Base-by-base conservation (phyloP, 1,140 invertebrate genomes). In the Lerema accius region DNA sequence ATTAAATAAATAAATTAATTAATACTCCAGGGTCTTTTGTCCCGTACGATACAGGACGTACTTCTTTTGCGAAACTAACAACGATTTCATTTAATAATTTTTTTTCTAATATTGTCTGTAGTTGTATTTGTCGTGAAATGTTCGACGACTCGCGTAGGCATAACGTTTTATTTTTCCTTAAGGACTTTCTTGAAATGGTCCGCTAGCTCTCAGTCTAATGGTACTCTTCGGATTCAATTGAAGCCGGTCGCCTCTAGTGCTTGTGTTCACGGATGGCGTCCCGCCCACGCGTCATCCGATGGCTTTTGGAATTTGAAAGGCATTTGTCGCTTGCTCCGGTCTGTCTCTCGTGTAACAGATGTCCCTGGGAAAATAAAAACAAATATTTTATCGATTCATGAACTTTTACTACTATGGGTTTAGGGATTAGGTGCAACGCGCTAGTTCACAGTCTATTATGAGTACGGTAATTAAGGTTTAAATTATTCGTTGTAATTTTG, bases 251-350 rank as follows among this genome's bases (percentile, higher is more conserved):
- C 79, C 72, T 79, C 73, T 71, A 73, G 73, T 73, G 75, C 72
- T 77, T 69, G 65, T 73, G 72, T 69, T 69, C 73, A 69, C 69
- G 67, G 72, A 58, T 65, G 67, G 71, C 78, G 81, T 77, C 67
- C 69, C 77, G 67, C 85, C 85, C 84, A 86, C 85, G 79, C 82
- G 53, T 59, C 46, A 40, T 53, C 65, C 55, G 61, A 66, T 73
- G 64, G 69, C 75, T 78, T 76, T 84, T 75, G 86, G 86, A 88
- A 90, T 90, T 90, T 76, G 84, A 90, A 88, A 87, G 85, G 84
- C 76, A 90, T 86, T 82, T 82, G 82, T 86, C 82, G 84, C 80
- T n/a, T 70, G 73, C 76, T 53, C 48, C 74, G 63, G 66, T 70
- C 67, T 79, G 73, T 79, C 66, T 73, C 69, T 67, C 71, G 68